Evolutionary conservation across 2,888 invertebrate genomes (phyloP).

Genomic region (Argyresthia albistria): DNA sequence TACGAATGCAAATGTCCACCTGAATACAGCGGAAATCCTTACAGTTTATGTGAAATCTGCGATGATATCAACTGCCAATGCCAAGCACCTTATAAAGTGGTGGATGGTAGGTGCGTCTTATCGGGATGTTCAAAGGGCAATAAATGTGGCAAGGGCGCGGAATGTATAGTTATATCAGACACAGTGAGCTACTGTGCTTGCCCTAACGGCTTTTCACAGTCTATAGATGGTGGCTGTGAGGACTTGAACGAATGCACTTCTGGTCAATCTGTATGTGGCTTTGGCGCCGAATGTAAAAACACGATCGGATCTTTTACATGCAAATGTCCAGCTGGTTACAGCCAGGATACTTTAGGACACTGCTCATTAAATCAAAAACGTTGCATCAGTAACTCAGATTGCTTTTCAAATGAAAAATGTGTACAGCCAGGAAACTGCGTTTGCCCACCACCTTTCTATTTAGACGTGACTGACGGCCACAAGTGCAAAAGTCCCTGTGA

Average conservation of each 20-base stretch:
- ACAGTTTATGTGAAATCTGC: constrained; percentile 88
- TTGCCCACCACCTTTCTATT: constrained; percentile 92
- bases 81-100: constrained; percentile 88
- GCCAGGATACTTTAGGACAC: constrained; percentile 86
- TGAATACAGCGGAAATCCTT: constrained; percentile 92
- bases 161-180: constrained; percentile 91
- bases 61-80: constrained; percentile 88
- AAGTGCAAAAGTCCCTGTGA: constrained; percentile 95
- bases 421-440: constrained; percentile 93
- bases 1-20: constrained; percentile 93
- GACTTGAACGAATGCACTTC: constrained; percentile 90
- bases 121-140: constrained; percentile 87
- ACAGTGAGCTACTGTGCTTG: constrained; percentile 95
- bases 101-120: constrained; percentile 87
- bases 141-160: constrained; percentile 88
- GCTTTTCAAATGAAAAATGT: constrained; percentile 89
- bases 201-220: constrained; percentile 86
- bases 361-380: constrained; percentile 88
- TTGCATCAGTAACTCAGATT: constrained; percentile 87
- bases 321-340: constrained; percentile 85
- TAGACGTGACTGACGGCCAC: constrained; percentile 85
- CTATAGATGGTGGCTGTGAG: constrained; percentile 84
- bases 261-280: constrained; percentile 84
- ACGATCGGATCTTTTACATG: constrained; percentile 84
- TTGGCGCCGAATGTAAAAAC: constrained; percentile 90